phyloP scores from a whole-genome alignment of 2,888 invertebrate species.

The Ypsolopha sequella region DNA sequence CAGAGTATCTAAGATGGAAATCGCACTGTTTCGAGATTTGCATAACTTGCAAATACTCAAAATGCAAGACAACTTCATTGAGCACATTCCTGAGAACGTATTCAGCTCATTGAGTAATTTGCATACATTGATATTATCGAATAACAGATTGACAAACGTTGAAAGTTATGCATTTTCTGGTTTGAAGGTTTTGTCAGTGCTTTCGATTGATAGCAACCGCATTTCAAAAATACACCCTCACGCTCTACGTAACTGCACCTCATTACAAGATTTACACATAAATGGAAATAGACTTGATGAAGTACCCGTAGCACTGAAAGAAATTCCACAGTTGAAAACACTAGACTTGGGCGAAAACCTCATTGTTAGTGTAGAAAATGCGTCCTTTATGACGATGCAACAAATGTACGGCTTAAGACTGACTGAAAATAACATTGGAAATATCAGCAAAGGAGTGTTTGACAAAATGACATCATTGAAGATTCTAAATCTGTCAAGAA shows the following conservation, averaged over 20 bases:
- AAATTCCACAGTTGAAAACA: slow-evolving; percentile 81
- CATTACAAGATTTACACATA: slow-evolving; percentile 84
- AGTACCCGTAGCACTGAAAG: slow-evolving; percentile 80
- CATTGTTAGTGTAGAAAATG: slow-evolving; percentile 81
- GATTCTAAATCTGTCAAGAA: slow-evolving; percentile 86
- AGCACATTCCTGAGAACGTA: slow-evolving; percentile 82
- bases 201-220: slow-evolving; percentile 85
- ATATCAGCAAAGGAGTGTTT: slow-evolving; percentile 83
- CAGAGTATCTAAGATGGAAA: slow-evolving; percentile 80
- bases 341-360: slow-evolving; percentile 89
- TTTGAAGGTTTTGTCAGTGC: slow-evolving; percentile 78
- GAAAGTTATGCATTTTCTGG: slow-evolving; percentile 84
- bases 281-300: slow-evolving; percentile 84
- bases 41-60: slow-evolving; percentile 84
- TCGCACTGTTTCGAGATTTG: slow-evolving; percentile 81
- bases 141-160: slow-evolving; percentile 81
- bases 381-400: slow-evolving; percentile 84
- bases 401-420: slow-evolving; percentile 85
- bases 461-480: slow-evolving; percentile 83
- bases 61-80: slow-evolving; percentile 83
- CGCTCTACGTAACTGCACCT: slow-evolving; percentile 83
- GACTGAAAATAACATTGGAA: slow-evolving; percentile 87
- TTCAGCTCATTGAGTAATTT: slow-evolving; percentile 83
- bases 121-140: slow-evolving; percentile 84
- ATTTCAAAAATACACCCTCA: slow-evolving; percentile 81